Conservation (phyloP, 2,113 vertebrate species). For the Heloderma charlesbogerti region DNA sequence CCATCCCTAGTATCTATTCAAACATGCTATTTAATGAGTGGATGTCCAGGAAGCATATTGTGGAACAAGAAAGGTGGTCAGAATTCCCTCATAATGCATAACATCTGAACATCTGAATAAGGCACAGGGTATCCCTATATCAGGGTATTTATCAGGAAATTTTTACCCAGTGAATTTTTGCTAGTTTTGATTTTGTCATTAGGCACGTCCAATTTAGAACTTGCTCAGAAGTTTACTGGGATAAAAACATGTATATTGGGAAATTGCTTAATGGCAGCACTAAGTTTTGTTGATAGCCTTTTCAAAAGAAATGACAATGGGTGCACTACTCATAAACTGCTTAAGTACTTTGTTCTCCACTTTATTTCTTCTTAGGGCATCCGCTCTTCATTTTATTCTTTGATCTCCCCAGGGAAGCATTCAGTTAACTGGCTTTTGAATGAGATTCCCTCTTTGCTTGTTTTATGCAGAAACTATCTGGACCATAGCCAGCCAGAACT, state of each 20-base stretch:
- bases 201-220: neutral
- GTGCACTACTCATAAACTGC: constrained; percentile 10
- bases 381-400: constrained; percentile 25
- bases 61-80: neutral
- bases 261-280: neutral
- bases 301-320: constrained; percentile 12
- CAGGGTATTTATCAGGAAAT: neutral
- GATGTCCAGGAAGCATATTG: neutral
- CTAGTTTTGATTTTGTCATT: neutral
- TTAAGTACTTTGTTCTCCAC: constrained; percentile 23
- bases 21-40: neutral
- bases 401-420: constrained; percentile 24
- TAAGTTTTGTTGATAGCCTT: neutral
- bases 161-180: neutral
- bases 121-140: neutral
- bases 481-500: neutral
- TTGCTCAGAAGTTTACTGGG: neutral
- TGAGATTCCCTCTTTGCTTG: neutral
- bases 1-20: neutral
- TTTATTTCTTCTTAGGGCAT: constrained; percentile 23
- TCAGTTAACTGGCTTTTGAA: constrained; percentile 14
- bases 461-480: constrained; percentile 8
- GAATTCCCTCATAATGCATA: neutral
- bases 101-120: neutral
- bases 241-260: neutral